Percentiles rank a stretch among this genome's conserved stretches.
Evolutionary conservation across 2,888 invertebrate genomes (phyloP).

Genomic region (Xestoiulus laeticollis): DNA sequence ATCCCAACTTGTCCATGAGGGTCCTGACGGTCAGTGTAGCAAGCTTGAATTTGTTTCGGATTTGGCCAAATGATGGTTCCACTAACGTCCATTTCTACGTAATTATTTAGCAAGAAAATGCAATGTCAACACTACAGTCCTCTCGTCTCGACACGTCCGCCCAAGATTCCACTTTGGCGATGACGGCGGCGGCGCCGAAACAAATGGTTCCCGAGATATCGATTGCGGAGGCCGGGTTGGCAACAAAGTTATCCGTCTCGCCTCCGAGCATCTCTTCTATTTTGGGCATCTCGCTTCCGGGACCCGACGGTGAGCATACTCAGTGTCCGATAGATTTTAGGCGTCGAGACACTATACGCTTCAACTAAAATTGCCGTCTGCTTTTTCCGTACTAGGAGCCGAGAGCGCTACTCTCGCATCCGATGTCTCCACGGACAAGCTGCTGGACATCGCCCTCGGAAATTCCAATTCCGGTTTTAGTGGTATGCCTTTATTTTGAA

Average conservation of each 20-base stretch:
- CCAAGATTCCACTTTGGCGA: background rate
- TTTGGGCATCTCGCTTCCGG: conserved; percentile 55
- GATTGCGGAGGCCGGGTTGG: background rate
- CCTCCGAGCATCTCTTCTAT: conserved; percentile 56
- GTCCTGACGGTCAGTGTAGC: background rate
- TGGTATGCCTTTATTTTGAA: conserved; percentile 54
- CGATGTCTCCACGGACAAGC: conserved; percentile 59
- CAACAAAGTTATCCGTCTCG: conserved; percentile 50
- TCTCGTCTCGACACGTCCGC: background rate
- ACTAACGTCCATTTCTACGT: background rate
- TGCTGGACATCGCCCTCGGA: conserved; percentile 59
- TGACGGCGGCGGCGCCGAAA: background rate
- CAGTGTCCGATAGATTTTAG: too few relatives aligned
- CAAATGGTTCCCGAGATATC: conserved; percentile 42
- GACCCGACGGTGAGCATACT: conserved; percentile 50
- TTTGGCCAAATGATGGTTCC: background rate
- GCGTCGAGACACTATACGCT: too few relatives aligned
- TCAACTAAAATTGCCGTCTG: background rate
- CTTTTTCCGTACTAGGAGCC: background rate
- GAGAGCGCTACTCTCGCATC: conserved; percentile 56
- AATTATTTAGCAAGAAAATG: background rate
- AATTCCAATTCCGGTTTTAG: conserved; percentile 59
- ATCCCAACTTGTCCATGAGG: conserved; percentile 6
- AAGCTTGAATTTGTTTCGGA: background rate
- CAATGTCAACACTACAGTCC: background rate